Evolutionary conservation across 2,888 invertebrate species (phyloP).

Genomic region (Apamea sordens): DNA sequence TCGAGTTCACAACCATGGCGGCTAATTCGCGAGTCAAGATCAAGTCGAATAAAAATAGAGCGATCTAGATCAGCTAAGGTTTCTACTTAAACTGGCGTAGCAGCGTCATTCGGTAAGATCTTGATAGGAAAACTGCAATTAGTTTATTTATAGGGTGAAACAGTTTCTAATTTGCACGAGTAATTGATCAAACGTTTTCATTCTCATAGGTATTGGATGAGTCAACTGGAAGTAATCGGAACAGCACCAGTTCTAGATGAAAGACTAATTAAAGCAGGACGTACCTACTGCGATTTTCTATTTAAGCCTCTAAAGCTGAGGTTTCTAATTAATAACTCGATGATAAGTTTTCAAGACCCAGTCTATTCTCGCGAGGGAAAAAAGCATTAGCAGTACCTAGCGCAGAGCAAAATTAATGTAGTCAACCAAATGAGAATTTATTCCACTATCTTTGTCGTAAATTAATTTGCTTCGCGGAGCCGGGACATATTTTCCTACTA

Average conservation of each 20-base stretch:
- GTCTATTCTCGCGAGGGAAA: conserved; percentile 14
- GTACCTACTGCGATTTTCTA: conserved; percentile 15
- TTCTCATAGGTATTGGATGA: conserved; percentile 22
- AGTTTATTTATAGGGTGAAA: conserved; percentile 32
- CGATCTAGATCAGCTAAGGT: conserved; percentile 70
- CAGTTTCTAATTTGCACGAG: conserved; percentile 42
- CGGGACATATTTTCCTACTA: conserved; percentile 16
- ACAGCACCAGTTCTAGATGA: conserved; percentile 5
- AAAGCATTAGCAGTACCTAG: conserved; percentile 2
- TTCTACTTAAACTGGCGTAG: conserved; percentile 62
- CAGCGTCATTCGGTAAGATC: conserved; percentile 49
- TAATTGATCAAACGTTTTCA: conserved; percentile 38
- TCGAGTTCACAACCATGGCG: conserved; percentile 70
- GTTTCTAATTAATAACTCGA: conserved; percentile 24
- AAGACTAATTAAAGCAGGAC: conserved; percentile 14
- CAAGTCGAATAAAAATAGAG: conserved; percentile 76
- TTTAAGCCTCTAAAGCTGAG: conserved; percentile 14
- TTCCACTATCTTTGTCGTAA: conserved; percentile 33
- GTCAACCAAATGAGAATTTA: conserved; percentile 37
- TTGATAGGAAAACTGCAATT: conserved; percentile 52
- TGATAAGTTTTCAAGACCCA: conserved; percentile 23
- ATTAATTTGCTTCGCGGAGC: conserved; percentile 31
- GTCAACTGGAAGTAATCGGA: conserved; percentile 37
- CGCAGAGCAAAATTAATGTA: conserved; percentile 40
- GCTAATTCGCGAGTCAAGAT: conserved; percentile 72